Base-by-base conservation (phyloP, 1,140 invertebrate genomes). In the Stegodyphus dumicola region DNA sequence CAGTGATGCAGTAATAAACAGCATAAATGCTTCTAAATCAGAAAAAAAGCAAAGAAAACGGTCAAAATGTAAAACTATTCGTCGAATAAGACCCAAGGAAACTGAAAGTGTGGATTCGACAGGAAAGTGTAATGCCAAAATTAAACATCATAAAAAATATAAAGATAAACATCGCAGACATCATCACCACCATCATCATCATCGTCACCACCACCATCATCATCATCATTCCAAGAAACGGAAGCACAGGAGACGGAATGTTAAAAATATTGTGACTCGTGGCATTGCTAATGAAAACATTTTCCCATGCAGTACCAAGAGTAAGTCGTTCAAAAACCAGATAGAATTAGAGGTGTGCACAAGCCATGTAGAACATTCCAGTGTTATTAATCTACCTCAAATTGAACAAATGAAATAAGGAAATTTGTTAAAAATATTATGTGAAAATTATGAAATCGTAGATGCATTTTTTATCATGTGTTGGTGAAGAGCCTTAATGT, bases 171-270 rank as follows among this genome's bases (percentile, higher is more conserved):
- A 85, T 51, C 81, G 74, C 51, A 76, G 65, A 52, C 81, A 77
- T 49, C 81, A 85, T 51, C 81, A 85, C 11, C 81, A 77, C 65
- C 81, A 85, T 52, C 73, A 77, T 18, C 81, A 56, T 11, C 81
- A 76, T 70, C 81, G 74, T 33, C 71, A 77, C 52, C 73, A 77
- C 7, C 81, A 85, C 54, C 81, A 85, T 52, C 81, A 85, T 18
- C 81, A 85, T 17, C 81, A 85, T 70, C 81, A 85, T 85, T 85
- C 81, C 71, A 85, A 85, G 51, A 85, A 85, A 18, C 64, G 66
- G 4, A 85, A 77, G 13, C 81, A 85, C 53, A 33, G 65, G 18
- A 85, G 65, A 18, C 76, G 70, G 49, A 77, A 48, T 52, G 81
- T 53, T 18, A 83, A 75, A 54, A 75, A 51, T 48, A 18, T 33